Evolutionary conservation across 1,140 invertebrate species (phyloP).

Genomic region (Acromyrmex charruanus): DNA sequence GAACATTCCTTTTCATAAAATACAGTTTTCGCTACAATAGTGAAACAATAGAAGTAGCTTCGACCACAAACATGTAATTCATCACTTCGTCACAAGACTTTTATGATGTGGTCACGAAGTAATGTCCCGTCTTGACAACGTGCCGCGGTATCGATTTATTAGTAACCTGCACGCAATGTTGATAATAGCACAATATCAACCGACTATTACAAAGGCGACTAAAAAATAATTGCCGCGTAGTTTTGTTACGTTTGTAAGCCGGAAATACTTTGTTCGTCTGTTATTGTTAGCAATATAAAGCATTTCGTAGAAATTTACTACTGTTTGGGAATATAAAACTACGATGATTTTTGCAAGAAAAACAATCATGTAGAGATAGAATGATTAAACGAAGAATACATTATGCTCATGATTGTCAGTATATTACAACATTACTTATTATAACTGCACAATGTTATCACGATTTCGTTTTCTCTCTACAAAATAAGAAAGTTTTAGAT

Average conservation of each 20-base stretch:
- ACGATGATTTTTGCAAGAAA: constrained; percentile 19
- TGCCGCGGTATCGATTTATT: constrained; percentile 49
- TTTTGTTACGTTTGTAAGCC: not conserved
- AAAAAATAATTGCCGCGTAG: constrained; percentile 20
- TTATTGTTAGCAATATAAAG: constrained; percentile 19
- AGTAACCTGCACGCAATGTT: constrained; percentile 24
- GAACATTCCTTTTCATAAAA: constrained; percentile 8
- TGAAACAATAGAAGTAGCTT: constrained; percentile 32
- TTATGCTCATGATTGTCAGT: not conserved
- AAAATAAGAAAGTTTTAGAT: constrained; percentile 17
- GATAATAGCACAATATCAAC: constrained; percentile 28
- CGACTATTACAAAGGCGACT: constrained; percentile 20
- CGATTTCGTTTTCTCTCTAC: constrained; percentile 4
- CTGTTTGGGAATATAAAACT: not conserved
- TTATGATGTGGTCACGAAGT: constrained; percentile 19
- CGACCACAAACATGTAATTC: constrained; percentile 19
- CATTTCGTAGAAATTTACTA: not conserved
- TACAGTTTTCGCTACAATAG: not conserved
- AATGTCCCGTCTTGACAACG: constrained; percentile 23
- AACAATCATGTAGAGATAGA: not conserved
- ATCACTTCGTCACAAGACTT: constrained; percentile 23
- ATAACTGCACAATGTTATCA: constrained; percentile 15
- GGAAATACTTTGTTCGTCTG: not conserved
- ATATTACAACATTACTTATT: constrained; percentile 31
- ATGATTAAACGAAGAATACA: constrained; percentile 4